These are phyloP conservation scores for Pocillopora grandis DNA, from an alignment of 92 coral and sea anemone species.

Conservation along the genomic window DNA sequence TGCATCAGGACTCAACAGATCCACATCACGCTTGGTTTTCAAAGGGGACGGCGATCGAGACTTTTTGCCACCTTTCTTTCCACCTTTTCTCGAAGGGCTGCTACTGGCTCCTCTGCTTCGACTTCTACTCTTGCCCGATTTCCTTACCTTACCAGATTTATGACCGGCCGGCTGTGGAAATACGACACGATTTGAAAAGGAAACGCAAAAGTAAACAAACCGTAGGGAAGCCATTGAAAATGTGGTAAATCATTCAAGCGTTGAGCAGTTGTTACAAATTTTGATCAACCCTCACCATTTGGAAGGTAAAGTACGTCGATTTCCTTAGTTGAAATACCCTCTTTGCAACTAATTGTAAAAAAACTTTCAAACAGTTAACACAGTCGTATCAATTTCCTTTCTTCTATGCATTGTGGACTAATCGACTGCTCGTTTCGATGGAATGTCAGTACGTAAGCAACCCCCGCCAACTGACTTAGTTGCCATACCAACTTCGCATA, in stretches of 20 bases:
- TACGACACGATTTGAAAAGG: not conserved
- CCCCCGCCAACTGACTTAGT: slow-evolving; percentile 9
- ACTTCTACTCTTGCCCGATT: slow-evolving; percentile 81
- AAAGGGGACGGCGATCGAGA: slow-evolving; percentile 84
- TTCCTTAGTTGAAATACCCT: not conserved
- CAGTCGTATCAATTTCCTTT: not conserved
- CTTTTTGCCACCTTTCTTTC: slow-evolving; percentile 75
- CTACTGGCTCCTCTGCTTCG: slow-evolving; percentile 76
- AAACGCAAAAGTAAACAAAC: slow-evolving; percentile 36
- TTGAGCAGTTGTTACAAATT: not conserved
- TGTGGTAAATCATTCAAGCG: slow-evolving; percentile 3
- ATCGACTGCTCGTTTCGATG: slow-evolving; percentile 25
- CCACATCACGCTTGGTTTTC: slow-evolving; percentile 61
- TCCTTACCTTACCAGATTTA: slow-evolving; percentile 68
- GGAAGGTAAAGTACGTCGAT: not conserved
- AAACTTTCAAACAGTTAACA: not conserved
- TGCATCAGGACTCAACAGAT: slow-evolving; percentile 90
- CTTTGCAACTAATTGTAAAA: not conserved
- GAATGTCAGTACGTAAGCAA: slow-evolving; percentile 10
- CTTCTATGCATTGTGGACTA: not conserved
- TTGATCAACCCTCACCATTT: slow-evolving; percentile 17
- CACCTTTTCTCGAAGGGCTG: slow-evolving; percentile 89
- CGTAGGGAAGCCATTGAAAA: slow-evolving; percentile 26
- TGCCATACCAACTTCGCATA: slow-evolving; percentile 25
- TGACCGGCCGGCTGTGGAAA: slow-evolving; percentile 39